Conservation (phyloP, 2,888 invertebrate species). For the Gasteruption jaculator region DNA sequence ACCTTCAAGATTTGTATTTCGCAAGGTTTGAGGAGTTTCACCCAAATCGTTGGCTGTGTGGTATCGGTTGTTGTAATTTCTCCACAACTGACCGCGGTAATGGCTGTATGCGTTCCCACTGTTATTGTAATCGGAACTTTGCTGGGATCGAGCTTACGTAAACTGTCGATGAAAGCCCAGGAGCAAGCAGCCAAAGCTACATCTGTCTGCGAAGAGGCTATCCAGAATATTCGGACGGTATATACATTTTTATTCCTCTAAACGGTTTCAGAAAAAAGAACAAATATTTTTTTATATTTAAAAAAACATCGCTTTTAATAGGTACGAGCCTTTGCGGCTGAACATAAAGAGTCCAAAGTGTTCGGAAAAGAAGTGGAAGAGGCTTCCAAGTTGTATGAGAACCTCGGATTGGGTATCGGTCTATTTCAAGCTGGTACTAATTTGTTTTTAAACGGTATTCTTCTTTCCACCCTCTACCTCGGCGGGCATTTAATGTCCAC, state of each 20-base stretch:
- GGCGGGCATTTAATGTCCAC: slow-evolving; percentile 86
- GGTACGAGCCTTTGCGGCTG: slow-evolving; percentile 84
- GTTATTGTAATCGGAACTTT: slow-evolving; percentile 81
- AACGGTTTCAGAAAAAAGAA: background rate
- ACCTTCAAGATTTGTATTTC: slow-evolving; percentile 91
- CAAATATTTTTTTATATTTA: background rate
- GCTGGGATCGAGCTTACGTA: slow-evolving; percentile 74
- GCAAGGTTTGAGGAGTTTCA: slow-evolving; percentile 80
- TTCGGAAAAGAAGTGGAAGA: slow-evolving; percentile 71
- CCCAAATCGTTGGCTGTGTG: slow-evolving; percentile 82
- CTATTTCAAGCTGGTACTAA: slow-evolving; percentile 87
- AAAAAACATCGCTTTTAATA: slow-evolving; percentile 12
- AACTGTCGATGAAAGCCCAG: slow-evolving; percentile 76
- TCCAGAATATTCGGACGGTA: slow-evolving; percentile 91
- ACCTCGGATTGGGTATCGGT: slow-evolving; percentile 86
- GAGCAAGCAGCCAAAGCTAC: slow-evolving; percentile 83
- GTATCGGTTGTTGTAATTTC: slow-evolving; percentile 81
- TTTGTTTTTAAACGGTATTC: slow-evolving; percentile 78
- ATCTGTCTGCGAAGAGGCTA: slow-evolving; percentile 87
- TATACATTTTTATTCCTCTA: background rate
- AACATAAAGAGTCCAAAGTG: slow-evolving; percentile 71
- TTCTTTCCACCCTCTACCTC: slow-evolving; percentile 82
- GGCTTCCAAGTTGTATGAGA: slow-evolving; percentile 69
- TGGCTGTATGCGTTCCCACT: slow-evolving; percentile 79
- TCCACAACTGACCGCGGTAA: slow-evolving; percentile 81